Conservation (phyloP, 2,888 invertebrate species). For the Erebia ligea region DNA sequence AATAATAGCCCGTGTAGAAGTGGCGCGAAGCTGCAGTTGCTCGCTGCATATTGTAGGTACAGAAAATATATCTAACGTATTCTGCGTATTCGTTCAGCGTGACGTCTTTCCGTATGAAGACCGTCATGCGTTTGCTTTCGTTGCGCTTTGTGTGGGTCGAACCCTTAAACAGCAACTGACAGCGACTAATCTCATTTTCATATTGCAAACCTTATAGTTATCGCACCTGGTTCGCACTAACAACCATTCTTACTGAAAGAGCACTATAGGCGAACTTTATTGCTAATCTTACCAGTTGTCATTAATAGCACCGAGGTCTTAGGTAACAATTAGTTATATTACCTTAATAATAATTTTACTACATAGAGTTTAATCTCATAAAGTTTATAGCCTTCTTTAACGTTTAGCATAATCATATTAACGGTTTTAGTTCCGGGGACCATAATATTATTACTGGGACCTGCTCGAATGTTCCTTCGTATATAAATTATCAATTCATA, state of each 20-base stretch:
- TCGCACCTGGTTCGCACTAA: neutral
- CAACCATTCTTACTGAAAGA: neutral
- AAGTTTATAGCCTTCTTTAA: neutral
- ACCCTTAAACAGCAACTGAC: no score
- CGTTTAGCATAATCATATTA: neutral
- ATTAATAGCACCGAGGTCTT: neutral
- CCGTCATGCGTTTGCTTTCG: no score
- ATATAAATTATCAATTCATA: neutral
- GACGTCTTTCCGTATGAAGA: no score
- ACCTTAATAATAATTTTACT: slow-evolving; percentile 3
- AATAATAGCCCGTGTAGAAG: no score
- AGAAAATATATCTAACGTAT: no score
- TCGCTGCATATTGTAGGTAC: no score
- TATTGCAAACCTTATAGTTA: no score
- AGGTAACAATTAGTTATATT: slow-evolving; percentile 10
- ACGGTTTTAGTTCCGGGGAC: neutral
- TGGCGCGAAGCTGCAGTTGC: no score
- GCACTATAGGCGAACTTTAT: neutral
- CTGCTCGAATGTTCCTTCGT: neutral
- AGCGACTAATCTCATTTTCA: no score
- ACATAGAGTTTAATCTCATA: slow-evolving; percentile 1
- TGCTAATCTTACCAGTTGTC: slow-evolving; percentile 12
- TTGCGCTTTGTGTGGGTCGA: no score
- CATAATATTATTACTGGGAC: neutral
- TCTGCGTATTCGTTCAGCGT: no score